Base-by-base conservation (phyloP, 2,888 invertebrate genomes). In the Sphaeridia pumilis region DNA sequence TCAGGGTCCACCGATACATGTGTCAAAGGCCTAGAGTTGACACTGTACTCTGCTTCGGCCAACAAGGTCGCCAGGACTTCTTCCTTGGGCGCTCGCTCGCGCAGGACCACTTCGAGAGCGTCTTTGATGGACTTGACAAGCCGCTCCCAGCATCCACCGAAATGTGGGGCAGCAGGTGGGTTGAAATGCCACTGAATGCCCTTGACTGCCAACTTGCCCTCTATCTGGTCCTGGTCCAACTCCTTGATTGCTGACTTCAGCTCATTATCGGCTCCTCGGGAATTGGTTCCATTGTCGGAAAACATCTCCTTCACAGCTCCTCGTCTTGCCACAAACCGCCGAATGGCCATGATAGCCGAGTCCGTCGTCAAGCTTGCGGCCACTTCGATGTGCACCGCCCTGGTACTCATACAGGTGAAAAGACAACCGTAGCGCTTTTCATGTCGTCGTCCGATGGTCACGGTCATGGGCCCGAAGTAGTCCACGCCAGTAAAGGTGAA, bases 1-100 rank as follows among this genome's bases (percentile, higher is more conserved):
- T 64, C 54, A 12, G 63, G 58, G 53, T 64, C 65, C 4, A 46
- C 36, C 3, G 66, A 63, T 10, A 66, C 45, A 14, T 60, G 58
- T 14, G 55, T 55, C 2, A 69, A 34, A 5, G 67, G 67, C 7
- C 65, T 54, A 10, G 64, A 63, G 54, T 67, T 68, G 5, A 67
- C 51, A 7, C 31, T 41, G 12, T 21, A 12, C 26, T 52, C 49
- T 2, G 49, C 52, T 24, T 56, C 52, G 7, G 24, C 27, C 10
- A 56, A 25, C n/a, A 56, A 17, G 1, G 56, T 56, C 2, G 7
- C 41, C 2, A 56, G n/a, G 3, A 44, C 38, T 22, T 56, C 52
- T 24, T 56, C 38, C 10, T 27, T 48, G 1, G 49, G 52, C 14
- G 41, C 45, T 22, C 42, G 42, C 41, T 48, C 35, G 3, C 44